Base-by-base conservation (phyloP, 2,113 vertebrate genomes). In the Nesoenas mayeri region DNA sequence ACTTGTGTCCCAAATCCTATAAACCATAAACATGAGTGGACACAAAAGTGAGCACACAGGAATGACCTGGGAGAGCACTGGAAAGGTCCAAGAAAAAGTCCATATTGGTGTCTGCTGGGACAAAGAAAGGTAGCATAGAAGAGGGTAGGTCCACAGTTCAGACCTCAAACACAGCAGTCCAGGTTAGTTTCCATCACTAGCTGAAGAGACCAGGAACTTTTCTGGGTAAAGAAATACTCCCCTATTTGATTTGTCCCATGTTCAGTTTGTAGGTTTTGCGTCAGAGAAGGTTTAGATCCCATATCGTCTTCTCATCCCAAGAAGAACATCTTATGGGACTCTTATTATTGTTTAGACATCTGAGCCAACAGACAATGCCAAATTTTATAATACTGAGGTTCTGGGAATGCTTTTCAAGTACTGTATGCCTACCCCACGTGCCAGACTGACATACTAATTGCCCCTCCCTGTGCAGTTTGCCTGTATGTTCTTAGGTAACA, bases 31-130 rank as follows among this genome's bases (percentile, higher is more conserved):
- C 10, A 61, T 48, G 10, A 0, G 0, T 11, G 44, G 28, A 51
- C 10, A 11, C 34, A 34, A 40, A 57, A 82, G 25, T 10, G 7
- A 11, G 15, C 25, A 57, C 31, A 24, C 25, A 54, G 28, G 11
- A 57, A 32, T 24, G 15, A 54, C 15, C 3, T 5, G 19, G 13
- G 6, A 90, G 15, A 70, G 69, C 0, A 0, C 15, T 71, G 36
- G 40, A 73, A 91, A 70, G 4, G 24, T 34, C 9, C 6, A 64
- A 72, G 32, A 84, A 66, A 40, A 79, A 25, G 10, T 65, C 29
- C 14, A 5, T 50, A 5, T 1, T n/a, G 24, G 8, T 36, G n/a
- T 75, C 64, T 85, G 11, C 42, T 85, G 36, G 18, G 60, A 73
- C 31, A 75, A 57, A 47, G 54, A 61, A 69, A 54, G 8, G 25